Base-by-base conservation (phyloP, 2,797 vertebrate genomes). In the Pipistrellus nathusii region DNA sequence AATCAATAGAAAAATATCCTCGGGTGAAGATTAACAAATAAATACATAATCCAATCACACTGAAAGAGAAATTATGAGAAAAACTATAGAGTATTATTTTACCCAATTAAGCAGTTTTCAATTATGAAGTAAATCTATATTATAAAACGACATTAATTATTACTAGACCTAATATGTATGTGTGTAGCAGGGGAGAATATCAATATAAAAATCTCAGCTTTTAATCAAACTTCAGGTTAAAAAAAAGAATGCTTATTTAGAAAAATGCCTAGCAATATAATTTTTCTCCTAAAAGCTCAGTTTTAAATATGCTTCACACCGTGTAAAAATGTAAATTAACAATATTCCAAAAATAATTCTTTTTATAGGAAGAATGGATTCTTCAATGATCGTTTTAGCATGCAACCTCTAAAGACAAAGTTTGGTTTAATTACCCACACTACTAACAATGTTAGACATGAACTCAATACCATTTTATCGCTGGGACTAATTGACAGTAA, bases 21-120 rank as follows among this genome's bases (percentile, higher is more conserved):
- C 5, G 0, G 6, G 27, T 62, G 27, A 62, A 13, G 30, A 62
- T 25, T 25, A 57, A 57, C 11, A 55, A 55, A 62, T 62, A 62
- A 27, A 62, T 62, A 62, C 13, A 30, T 62, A 62, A 82, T 11
- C 69, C 57, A 90, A 21, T 10, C 3, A 27, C 27, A 83, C 5
- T 72, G 51, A 69, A 48, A 92, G 30, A 90, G 46, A 86, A 94
- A 94, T n/a, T 59, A 75, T 80, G 46, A 89, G 25, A 64, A 81
- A 95, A 89, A 88, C 18, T n/a, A 9, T 68, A 44, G 27, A 88
- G 35, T 69, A 88, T 66, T 81, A 69, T 3, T 80, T 59, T 21
- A 94, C 32, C 11, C 38, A 90, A 82, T 23, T 83, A 89, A 44
- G 21, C 10, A 81, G 78, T 85, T 48, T 76, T 68, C n/a, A 93